These are phyloP conservation scores for Ryuthela nishihirai DNA, from an alignment of 2,888 invertebrate species.

Conservation along the genomic window DNA sequence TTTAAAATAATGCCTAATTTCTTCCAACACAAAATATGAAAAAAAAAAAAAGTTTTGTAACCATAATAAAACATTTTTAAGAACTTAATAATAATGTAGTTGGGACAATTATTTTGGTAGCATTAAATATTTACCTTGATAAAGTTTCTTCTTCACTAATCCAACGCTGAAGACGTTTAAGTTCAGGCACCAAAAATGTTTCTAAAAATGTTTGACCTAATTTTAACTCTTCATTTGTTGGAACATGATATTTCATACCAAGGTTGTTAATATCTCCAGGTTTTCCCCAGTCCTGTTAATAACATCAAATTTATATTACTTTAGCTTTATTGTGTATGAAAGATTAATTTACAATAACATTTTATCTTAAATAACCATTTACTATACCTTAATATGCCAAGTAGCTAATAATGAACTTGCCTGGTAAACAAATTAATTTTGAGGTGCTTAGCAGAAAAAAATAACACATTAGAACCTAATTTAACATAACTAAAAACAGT, in stretches of 20 bases:
- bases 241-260: conserved; percentile 72
- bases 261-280: conserved; percentile 63
- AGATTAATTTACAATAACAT: not conserved
- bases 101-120: not conserved
- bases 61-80: conserved; percentile 30
- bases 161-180: conserved; percentile 60
- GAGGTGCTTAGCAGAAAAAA: too few relatives aligned
- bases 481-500: too few relatives aligned
- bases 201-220: conserved; percentile 61
- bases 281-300: conserved; percentile 69
- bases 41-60: not conserved
- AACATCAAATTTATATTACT: conserved; percentile 16
- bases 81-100: conserved; percentile 1
- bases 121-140: conserved; percentile 48
- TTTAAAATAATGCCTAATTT: too few relatives aligned
- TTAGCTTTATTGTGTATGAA: not conserved
- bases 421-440: too few relatives aligned
- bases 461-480: too few relatives aligned
- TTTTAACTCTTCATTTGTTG: conserved; percentile 64
- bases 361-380: too few relatives aligned
- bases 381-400: too few relatives aligned
- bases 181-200: conserved; percentile 60
- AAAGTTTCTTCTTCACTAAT: conserved; percentile 55
- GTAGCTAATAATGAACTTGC: too few relatives aligned
- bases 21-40: too few relatives aligned